Evolutionary conservation across 2,113 vertebrate species (phyloP).

Genomic region (Loxodonta africana): DNA sequence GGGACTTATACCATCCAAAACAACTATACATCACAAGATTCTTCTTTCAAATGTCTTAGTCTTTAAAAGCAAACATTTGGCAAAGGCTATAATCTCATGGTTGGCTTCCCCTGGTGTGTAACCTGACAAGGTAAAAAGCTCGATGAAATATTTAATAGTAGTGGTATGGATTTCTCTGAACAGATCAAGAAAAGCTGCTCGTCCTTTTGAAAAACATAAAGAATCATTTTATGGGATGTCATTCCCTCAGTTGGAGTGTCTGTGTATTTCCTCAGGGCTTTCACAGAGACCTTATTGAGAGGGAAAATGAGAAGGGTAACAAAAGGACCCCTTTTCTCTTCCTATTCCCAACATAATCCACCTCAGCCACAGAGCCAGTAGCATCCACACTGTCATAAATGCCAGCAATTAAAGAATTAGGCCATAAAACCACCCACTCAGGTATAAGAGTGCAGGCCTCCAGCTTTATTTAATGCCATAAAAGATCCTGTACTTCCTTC

Average conservation of each 20-base stretch:
- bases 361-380: slow-evolving; percentile 72
- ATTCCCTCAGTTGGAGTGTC: slow-evolving; percentile 35
- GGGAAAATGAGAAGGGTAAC: slow-evolving; percentile 74
- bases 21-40: slow-evolving; percentile 52
- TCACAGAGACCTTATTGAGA: slow-evolving; percentile 39
- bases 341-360: slow-evolving; percentile 70
- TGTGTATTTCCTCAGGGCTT: slow-evolving; percentile 25
- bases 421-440: slow-evolving; percentile 85
- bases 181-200: slow-evolving; percentile 74
- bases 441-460: slow-evolving; percentile 74
- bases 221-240: slow-evolving; percentile 65
- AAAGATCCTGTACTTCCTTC: slow-evolving; percentile 73
- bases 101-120: slow-evolving; percentile 70
- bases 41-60: slow-evolving; percentile 25
- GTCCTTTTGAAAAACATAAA: slow-evolving; percentile 72
- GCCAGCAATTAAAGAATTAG: slow-evolving; percentile 82
- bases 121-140: slow-evolving; percentile 81
- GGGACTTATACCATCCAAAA: background rate
- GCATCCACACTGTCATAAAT: slow-evolving; percentile 81
- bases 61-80: background rate
- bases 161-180: slow-evolving; percentile 75
- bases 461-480: slow-evolving; percentile 79
- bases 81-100: slow-evolving; percentile 27
- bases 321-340: slow-evolving; percentile 75
- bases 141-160: slow-evolving; percentile 83